Percentiles rank a stretch among this genome's conserved stretches.
Conservation (phyloP, 2,797 vertebrate genomes). For the Peromyscus attwateri region DNA sequence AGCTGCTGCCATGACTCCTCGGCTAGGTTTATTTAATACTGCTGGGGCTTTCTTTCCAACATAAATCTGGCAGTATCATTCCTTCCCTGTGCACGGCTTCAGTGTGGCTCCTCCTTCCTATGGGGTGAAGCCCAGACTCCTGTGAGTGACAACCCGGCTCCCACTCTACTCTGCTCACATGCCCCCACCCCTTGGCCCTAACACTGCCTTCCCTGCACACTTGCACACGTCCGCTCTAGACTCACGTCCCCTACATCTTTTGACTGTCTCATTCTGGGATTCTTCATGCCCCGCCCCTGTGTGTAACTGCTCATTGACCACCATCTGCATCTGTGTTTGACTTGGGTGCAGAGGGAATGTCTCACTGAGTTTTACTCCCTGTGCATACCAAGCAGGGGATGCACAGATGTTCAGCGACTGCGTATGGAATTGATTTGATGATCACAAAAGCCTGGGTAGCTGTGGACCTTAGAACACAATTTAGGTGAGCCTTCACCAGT, state of each 20-base stretch:
- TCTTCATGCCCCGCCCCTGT: fast-evolving
- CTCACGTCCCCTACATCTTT: neutral
- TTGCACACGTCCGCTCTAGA: neutral
- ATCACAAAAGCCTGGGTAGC: neutral
- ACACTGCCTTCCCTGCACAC: neutral
- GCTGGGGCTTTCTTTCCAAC: slow-evolving; percentile 2
- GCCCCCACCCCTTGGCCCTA: neutral
- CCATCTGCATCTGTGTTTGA: neutral
- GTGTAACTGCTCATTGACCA: neutral
- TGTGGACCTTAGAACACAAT: neutral
- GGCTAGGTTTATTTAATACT: neutral
- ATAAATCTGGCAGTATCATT: neutral
- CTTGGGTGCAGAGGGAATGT: neutral
- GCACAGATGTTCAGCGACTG: neutral
- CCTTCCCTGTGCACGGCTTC: neutral
- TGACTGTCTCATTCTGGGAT: neutral
- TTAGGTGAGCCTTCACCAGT: neutral
- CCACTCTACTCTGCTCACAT: neutral
- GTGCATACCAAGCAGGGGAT: neutral
- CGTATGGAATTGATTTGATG: neutral
- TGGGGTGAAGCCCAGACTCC: neutral
- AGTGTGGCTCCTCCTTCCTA: fast-evolving
- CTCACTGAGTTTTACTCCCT: neutral
- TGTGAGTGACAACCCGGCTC: neutral
- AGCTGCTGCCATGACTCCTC: neutral